phyloP scores from a whole-genome alignment of 2,888 invertebrate species.

The Drosophila prostipennis region DNA sequence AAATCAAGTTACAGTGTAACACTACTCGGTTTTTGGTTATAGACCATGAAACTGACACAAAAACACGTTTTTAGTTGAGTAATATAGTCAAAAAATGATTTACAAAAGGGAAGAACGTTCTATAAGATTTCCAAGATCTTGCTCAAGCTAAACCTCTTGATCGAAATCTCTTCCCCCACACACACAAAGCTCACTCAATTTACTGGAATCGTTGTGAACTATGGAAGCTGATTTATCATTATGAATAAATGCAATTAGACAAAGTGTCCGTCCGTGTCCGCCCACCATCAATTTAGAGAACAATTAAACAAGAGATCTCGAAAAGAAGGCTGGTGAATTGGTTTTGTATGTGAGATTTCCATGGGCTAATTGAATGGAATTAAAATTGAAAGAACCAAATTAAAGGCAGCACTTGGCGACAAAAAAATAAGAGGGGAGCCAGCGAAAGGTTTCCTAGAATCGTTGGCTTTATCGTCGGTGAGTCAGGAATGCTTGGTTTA shows the following conservation, averaged over 20 bases:
- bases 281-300: slow-evolving; percentile 69
- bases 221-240: slow-evolving; percentile 46
- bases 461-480: slow-evolving; percentile 5
- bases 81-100: background rate
- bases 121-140: background rate
- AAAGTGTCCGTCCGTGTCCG: slow-evolving; percentile 49
- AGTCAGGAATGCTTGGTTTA: slow-evolving; percentile 6
- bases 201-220: slow-evolving; percentile 21
- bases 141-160: slow-evolving; percentile 1
- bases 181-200: slow-evolving; percentile 27
- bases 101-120: no score
- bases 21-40: no score
- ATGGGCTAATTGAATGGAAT: slow-evolving; percentile 73
- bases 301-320: slow-evolving; percentile 62
- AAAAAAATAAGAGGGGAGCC: background rate
- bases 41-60: background rate
- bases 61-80: background rate
- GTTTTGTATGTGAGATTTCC: slow-evolving; percentile 64
- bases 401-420: slow-evolving; percentile 46
- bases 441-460: slow-evolving; percentile 21
- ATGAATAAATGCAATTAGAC: slow-evolving; percentile 67
- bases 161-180: slow-evolving; percentile 4
- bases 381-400: slow-evolving; percentile 73
- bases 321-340: slow-evolving; percentile 36
- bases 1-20: background rate